Evolutionary conservation across 1,140 invertebrate genomes (phyloP).

Genomic region (Triops longicaudatus): DNA sequence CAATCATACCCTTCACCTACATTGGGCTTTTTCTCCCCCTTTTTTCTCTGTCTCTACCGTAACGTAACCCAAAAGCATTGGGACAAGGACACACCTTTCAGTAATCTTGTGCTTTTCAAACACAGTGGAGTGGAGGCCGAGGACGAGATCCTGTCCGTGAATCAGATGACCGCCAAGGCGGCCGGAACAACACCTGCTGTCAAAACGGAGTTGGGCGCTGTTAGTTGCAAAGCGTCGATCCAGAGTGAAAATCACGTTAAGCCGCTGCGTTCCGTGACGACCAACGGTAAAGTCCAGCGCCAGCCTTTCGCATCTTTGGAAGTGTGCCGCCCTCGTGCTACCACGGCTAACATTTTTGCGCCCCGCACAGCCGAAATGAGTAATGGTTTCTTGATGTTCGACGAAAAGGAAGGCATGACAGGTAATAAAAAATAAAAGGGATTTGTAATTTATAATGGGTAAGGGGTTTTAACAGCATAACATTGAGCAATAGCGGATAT

Average conservation of each 20-base stretch:
- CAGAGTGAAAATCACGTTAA: neutral
- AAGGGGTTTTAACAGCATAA: too few species aligned
- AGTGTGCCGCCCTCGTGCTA: slow-evolving; percentile 31
- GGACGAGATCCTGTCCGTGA: slow-evolving; percentile 72
- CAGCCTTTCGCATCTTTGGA: neutral
- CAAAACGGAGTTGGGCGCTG: slow-evolving; percentile 14
- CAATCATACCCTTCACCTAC: neutral
- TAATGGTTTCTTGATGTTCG: slow-evolving; percentile 80
- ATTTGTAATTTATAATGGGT: too few species aligned
- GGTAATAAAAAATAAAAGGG: slow-evolving; percentile 56
- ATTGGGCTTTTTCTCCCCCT: neutral
- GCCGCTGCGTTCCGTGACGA: neutral
- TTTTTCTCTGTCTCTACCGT: neutral
- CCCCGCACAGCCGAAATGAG: slow-evolving; percentile 86
- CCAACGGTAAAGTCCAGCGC: neutral
- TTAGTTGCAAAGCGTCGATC: slow-evolving; percentile 6
- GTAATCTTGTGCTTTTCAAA: slow-evolving; percentile 35
- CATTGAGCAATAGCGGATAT: neutral
- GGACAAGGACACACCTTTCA: neutral
- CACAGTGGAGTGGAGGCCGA: slow-evolving; percentile 76
- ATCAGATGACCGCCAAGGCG: slow-evolving; percentile 45
- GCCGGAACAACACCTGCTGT: neutral
- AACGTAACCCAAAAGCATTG: neutral
- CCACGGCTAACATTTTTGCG: slow-evolving; percentile 56
- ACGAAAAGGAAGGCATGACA: slow-evolving; percentile 70